Conservation (phyloP, 2,797 vertebrate species). For the Spinus pinus region DNA sequence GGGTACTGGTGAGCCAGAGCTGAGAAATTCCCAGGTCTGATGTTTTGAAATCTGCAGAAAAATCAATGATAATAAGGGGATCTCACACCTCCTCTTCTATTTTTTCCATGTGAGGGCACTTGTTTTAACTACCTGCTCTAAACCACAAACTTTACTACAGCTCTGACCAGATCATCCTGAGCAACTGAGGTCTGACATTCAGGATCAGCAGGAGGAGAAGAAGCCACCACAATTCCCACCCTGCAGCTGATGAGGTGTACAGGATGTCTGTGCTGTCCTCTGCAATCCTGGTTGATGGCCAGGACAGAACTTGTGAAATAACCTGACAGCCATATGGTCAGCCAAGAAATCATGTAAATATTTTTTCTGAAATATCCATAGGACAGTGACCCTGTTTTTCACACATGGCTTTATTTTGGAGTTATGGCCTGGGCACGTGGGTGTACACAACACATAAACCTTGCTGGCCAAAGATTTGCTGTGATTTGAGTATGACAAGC, state of each 20-base stretch:
- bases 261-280: neutral
- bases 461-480: neutral
- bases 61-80: neutral
- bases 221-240: neutral
- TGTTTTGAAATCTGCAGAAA: neutral
- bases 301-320: neutral
- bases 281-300: neutral
- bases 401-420: neutral
- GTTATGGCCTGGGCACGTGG: neutral
- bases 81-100: neutral
- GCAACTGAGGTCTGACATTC: neutral
- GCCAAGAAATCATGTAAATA: neutral
- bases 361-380: neutral
- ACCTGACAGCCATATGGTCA: neutral
- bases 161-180: neutral
- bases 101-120: neutral
- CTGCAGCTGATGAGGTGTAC: neutral
- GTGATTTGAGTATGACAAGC: neutral
- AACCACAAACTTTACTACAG: neutral
- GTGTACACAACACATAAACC: neutral
- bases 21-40: neutral
- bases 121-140: neutral
- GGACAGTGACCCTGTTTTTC: neutral
- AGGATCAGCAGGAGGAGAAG: neutral
- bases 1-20: neutral